Conservation (phyloP, 2,113 vertebrate species). For the Dasypus novemcinctus region DNA sequence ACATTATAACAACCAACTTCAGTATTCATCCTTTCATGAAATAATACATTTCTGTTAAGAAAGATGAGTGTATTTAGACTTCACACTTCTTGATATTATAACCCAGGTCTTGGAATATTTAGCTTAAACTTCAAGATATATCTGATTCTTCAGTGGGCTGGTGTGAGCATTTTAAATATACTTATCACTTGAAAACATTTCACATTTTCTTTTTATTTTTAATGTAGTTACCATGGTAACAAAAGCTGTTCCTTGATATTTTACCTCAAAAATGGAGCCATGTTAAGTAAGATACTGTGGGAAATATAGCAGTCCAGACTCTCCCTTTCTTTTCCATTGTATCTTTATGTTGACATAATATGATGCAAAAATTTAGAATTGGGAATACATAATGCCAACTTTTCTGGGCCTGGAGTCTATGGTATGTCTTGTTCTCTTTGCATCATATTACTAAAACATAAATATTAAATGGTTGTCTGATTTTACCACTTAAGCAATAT, state of each 20-base stretch:
- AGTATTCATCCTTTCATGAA: slow-evolving; percentile 34
- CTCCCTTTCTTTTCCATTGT: background rate
- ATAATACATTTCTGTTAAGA: slow-evolving; percentile 64
- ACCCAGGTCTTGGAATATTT: slow-evolving; percentile 63
- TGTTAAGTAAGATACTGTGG: slow-evolving; percentile 42
- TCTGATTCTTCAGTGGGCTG: slow-evolving; percentile 67
- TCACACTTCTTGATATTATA: slow-evolving; percentile 67
- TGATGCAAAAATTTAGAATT: background rate
- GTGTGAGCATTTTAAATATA: slow-evolving; percentile 74
- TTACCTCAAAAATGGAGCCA: slow-evolving; percentile 62
- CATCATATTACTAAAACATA: background rate
- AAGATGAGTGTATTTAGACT: slow-evolving; percentile 52
- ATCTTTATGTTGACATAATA: too few species aligned
- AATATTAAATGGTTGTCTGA: background rate
- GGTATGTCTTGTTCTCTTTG: background rate
- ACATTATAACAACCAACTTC: background rate
- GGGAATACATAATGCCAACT: background rate
- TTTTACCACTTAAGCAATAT: background rate
- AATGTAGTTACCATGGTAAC: slow-evolving; percentile 76
- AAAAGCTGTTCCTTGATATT: slow-evolving; percentile 60
- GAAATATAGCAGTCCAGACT: background rate
- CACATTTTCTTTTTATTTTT: slow-evolving; percentile 74
- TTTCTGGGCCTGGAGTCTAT: background rate
- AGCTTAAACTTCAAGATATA: slow-evolving; percentile 57
- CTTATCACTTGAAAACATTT: slow-evolving; percentile 80